Evolutionary conservation across 2,888 invertebrate species (phyloP), one percentile per base, ranked within the genome.

Genomic region (Ormyrus rosae): DNA sequence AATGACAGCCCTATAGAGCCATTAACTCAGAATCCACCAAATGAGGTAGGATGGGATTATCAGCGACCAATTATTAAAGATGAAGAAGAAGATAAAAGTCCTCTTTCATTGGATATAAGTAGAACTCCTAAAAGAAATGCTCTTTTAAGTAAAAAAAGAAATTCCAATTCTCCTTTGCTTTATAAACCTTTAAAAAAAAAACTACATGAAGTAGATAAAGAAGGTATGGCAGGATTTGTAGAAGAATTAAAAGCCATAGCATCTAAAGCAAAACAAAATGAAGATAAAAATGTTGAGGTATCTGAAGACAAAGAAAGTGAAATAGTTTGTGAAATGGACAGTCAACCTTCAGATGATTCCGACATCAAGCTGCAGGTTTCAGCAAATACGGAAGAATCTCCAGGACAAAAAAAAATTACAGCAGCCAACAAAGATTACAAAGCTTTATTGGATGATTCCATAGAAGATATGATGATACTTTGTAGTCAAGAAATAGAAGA

Each of bases 1-100:
- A 78, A 71, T 53, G 80, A 80, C n/a, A 83, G 83, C 64, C 83
- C 83, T 56, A 80, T 83, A n/a, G 83, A 81, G 50, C 81, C 82
- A 2, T 53, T 81, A 8, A 83, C 82, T 1, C 83, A 83, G 10
- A 67, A 83, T 77, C 81, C 82, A 45, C 82, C 81, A 50, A 81
- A 78, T 74, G 83, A 82, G 73, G 83, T 83, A 9, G 72, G 78
- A 11, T 83, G 83, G 83, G 78, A 82, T 64, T 83, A 80, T 61
- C 75, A 82, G 2, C 80, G 81, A 55, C 68, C 77, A 34, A n/a
- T 69, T 13, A 61, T 11, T 46, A 78, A 80, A 68, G 81, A 34
- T 34, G 34, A 82, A 53, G 81, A 79, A 13, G 58, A 65, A 46
- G 19, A 7, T 3, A 73, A 65, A 7, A 9, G 9, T 51, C 10